Evolutionary conservation across 2,797 vertebrate genomes (phyloP).

Genomic region (Mionectes olivaceus): DNA sequence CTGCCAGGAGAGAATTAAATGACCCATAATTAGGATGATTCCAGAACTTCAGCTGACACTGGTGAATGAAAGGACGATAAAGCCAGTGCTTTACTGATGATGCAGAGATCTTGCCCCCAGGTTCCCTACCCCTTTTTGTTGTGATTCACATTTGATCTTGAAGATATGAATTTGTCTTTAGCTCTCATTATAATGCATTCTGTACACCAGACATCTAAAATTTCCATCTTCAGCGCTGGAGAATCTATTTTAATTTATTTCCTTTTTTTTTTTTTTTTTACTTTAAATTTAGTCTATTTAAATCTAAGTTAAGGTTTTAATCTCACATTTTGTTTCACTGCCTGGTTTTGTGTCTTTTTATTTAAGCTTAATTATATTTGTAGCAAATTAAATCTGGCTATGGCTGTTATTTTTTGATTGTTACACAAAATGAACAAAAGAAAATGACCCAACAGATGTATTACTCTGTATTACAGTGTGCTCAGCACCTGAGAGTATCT

Average conservation of each 20-base stretch:
- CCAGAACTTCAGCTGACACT: neutral
- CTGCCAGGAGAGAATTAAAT: neutral
- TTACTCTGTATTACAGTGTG: neutral
- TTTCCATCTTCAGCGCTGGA: neutral
- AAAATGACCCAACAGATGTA: neutral
- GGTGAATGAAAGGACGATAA: neutral
- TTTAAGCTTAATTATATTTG: neutral
- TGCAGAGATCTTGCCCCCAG: neutral
- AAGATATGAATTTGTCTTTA: neutral
- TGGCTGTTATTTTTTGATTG: neutral
- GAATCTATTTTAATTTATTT: neutral
- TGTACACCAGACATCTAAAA: neutral
- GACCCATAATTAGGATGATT: neutral
- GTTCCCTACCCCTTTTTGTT: neutral
- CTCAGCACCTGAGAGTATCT: neutral
- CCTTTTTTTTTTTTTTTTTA: neutral
- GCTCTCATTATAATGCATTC: neutral
- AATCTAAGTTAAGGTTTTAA: neutral
- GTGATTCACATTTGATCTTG: neutral
- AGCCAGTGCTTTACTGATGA: neutral
- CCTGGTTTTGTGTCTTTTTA: neutral
- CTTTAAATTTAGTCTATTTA: neutral
- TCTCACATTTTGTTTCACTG: neutral
- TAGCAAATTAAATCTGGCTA: neutral
- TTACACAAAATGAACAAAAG: neutral